Evolutionary conservation across 2,797 vertebrate species (phyloP), one percentile per base, ranked within the genome.

Genomic region (Trachops cirrhosus): DNA sequence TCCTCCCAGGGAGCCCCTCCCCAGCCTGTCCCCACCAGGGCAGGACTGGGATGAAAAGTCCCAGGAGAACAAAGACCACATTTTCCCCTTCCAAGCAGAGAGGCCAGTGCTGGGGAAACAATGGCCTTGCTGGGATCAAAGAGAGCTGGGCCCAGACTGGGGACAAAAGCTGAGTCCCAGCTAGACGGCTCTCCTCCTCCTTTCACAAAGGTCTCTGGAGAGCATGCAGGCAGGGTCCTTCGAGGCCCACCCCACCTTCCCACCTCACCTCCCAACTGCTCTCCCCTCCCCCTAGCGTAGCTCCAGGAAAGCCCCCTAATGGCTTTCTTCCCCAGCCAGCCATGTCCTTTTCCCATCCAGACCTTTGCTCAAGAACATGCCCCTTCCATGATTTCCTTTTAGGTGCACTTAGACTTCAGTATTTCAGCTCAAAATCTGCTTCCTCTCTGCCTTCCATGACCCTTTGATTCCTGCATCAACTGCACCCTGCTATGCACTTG

Each of bases 61-160:
- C 95, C 86, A 57, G 91, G 71, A 75, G 83, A 97, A 97, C 97
- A 97, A 97, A 97, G 97, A 77, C 86, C 83, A 95, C 96, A 97
- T 97, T 97, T 96, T 96, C 95, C 37, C 70, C 83, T 46, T 22
- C 6, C 59, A 82, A 93, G 80, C 88, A 22, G 77, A 78, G 92
- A 94, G 70, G 95, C 96, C 79, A 67, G n/a, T 41, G 57, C 86
- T 68, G 59, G 83, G 37, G 34, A 83, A 95, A 97, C 97, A 97
- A 97, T 97, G 74, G 95, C 83, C 52, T 77, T 64, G 75, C 96
- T 91, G 71, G 85, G 94, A 97, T 97, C 96, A 97, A 96, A 97
- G 94, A 48, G 44, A 93, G 79, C 59, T 77, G 50, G 68, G 91
- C 88, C 86, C 70, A n/a, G 67, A 84, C 46, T 77, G 29, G 70